These are phyloP conservation scores for Hybos culiciformis DNA, from an alignment of 2,888 invertebrate species.

Conservation along the genomic window DNA sequence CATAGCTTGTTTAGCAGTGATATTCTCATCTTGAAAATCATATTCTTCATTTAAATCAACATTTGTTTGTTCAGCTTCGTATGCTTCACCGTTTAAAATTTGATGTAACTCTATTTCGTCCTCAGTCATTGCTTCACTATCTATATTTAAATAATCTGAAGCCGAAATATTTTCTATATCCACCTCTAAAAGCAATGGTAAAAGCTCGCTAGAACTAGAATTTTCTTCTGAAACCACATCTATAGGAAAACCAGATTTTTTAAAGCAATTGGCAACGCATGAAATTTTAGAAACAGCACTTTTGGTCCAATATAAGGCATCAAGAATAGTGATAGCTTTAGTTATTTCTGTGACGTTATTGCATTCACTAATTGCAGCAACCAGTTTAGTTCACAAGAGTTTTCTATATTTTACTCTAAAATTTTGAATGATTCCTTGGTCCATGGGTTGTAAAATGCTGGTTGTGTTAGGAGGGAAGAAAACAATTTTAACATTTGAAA, in stretches of 20 bases:
- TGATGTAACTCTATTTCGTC: constrained; percentile 1
- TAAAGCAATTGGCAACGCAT: not conserved
- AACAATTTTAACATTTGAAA: not conserved
- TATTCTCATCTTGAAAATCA: not conserved
- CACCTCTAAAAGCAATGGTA: constrained; percentile 1
- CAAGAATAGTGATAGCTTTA: not conserved
- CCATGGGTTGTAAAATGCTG: constrained; percentile 1
- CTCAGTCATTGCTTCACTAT: constrained; percentile 3
- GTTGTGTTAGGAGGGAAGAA: constrained; percentile 2
- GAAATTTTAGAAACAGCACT: not conserved
- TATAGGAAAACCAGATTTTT: not conserved
- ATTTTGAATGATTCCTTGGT: constrained; percentile 2
- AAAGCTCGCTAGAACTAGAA: not conserved
- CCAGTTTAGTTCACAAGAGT: not conserved
- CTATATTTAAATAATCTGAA: constrained; percentile 1
- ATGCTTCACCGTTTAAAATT: constrained; percentile 3
- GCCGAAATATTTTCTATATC: constrained; percentile 2
- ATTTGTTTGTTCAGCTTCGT: constrained; percentile 1
- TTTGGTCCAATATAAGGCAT: not conserved
- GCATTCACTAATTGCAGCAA: not conserved
- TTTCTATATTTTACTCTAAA: not conserved
- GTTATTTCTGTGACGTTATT: constrained; percentile 1
- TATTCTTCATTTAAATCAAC: not conserved
- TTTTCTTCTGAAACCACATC: not conserved
- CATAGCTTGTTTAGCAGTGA: constrained; percentile 1